phyloP scores from a whole-genome alignment of 2,113 vertebrate species.

The Hyla sarda region DNA sequence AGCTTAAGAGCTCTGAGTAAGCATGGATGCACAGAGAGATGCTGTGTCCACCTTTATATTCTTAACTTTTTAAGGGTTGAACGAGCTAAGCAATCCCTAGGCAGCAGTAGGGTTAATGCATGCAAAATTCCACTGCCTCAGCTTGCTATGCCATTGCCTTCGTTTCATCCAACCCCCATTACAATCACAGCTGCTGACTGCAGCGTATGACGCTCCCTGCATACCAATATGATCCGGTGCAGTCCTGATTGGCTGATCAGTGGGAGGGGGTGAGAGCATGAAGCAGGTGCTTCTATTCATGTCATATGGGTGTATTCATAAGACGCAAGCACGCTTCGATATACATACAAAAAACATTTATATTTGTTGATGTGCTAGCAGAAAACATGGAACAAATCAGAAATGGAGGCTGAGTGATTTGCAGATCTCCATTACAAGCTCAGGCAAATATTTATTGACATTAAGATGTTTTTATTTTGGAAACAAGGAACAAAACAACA shows the following conservation, averaged over 20 bases:
- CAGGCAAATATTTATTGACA: background rate
- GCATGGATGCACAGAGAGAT: background rate
- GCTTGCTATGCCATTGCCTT: slow-evolving; percentile 27
- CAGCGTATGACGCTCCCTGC: slow-evolving; percentile 50
- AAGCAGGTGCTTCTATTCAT: slow-evolving; percentile 26
- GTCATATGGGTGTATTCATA: slow-evolving; percentile 44
- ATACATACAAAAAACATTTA: slow-evolving; percentile 37
- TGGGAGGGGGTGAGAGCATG: background rate
- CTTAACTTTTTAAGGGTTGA: background rate
- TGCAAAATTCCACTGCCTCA: slow-evolving; percentile 45
- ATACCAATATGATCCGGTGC: slow-evolving; percentile 45
- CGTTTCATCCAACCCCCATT: slow-evolving; percentile 51
- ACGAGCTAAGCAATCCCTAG: background rate
- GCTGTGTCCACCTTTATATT: background rate
- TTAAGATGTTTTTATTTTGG: background rate
- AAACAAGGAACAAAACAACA: background rate
- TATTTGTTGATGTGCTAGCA: background rate
- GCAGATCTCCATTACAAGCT: background rate
- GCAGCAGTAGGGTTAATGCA: slow-evolving; percentile 10
- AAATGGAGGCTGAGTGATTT: background rate
- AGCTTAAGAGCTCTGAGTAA: background rate
- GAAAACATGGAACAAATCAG: background rate
- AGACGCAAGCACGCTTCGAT: background rate
- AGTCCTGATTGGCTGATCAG: slow-evolving; percentile 49
- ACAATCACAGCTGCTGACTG: slow-evolving; percentile 60